Percentiles rank a stretch among this genome's conserved stretches.
These are phyloP conservation scores for Atopsyche davidsoni DNA, from an alignment of 1,140 invertebrate species.

Conservation along the genomic window DNA sequence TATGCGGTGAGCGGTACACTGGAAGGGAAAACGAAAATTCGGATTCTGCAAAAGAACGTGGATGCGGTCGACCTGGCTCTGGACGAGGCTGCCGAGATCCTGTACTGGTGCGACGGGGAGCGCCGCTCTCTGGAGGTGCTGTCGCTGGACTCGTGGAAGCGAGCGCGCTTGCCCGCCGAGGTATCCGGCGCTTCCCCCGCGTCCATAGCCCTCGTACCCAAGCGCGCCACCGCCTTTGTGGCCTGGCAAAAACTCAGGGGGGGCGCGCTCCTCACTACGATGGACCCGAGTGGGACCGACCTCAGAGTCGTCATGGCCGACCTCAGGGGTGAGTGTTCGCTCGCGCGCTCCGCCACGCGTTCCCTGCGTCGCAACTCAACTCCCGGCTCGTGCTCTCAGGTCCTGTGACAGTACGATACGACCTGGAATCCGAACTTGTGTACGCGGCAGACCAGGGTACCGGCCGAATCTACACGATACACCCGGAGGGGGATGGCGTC, in stretches of 20 bases:
- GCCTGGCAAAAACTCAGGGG: conserved; percentile 50
- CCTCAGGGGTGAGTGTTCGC: no score
- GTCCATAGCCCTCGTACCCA: conserved; percentile 55
- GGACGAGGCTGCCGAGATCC: conserved; percentile 36
- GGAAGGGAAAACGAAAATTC: no score
- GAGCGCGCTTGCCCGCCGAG: conserved; percentile 51
- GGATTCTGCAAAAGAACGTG: no score
- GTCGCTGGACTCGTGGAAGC: conserved; percentile 48
- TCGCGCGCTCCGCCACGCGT: no score
- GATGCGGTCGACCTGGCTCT: no score
- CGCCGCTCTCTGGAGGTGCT: conserved; percentile 53
- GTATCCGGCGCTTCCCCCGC: conserved; percentile 50
- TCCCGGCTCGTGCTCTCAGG: no score
- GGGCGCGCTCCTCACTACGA: neutral
- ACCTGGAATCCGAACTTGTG: conserved; percentile 42
- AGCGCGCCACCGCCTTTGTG: no score
- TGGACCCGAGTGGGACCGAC: no score
- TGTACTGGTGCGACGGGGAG: conserved; percentile 59
- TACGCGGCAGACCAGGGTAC: conserved; percentile 52
- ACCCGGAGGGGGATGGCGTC: conserved; percentile 55
- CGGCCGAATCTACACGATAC: conserved; percentile 50
- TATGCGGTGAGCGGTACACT: no score
- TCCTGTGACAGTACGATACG: conserved; percentile 53
- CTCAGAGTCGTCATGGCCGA: no score
- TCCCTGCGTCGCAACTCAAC: no score